Conservation (phyloP, 2,797 vertebrate genomes). For the Todus mexicanus region DNA sequence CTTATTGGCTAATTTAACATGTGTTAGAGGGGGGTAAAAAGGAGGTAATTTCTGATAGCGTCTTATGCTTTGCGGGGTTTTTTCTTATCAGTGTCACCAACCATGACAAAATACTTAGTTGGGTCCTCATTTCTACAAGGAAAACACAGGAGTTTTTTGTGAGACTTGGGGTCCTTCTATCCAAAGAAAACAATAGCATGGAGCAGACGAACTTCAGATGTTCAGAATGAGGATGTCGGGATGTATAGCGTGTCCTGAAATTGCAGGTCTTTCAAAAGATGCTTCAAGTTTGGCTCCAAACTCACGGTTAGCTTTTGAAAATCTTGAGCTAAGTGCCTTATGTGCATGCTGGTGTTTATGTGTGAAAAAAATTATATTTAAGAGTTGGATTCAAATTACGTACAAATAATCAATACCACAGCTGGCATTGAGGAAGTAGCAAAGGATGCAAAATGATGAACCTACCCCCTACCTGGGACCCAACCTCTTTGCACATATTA, state of each 20-base stretch:
- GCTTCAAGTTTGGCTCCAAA: not conserved
- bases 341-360: not conserved
- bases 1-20: conserved; percentile 70
- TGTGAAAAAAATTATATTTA: not conserved
- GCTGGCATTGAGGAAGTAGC: not conserved
- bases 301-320: not conserved
- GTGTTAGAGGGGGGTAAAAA: not conserved
- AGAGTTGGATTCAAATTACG: not conserved
- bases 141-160: not conserved
- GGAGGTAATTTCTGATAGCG: conserved; percentile 33
- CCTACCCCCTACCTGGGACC: not conserved
- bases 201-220: not conserved
- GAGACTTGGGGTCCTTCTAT: not conserved
- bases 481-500: not conserved
- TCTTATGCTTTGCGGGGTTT: not conserved
- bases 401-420: not conserved
- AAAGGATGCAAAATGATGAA: not conserved
- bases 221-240: not conserved
- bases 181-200: not conserved
- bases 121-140: conserved; percentile 5
- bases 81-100: conserved; percentile 42
- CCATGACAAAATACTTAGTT: conserved; percentile 49
- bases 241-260: not conserved
- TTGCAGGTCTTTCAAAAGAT: not conserved
- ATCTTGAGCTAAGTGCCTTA: not conserved